Percentiles rank a stretch among this genome's conserved stretches.
Conservation (phyloP, 2,113 vertebrate species). For the Antechinus stuartii region DNA sequence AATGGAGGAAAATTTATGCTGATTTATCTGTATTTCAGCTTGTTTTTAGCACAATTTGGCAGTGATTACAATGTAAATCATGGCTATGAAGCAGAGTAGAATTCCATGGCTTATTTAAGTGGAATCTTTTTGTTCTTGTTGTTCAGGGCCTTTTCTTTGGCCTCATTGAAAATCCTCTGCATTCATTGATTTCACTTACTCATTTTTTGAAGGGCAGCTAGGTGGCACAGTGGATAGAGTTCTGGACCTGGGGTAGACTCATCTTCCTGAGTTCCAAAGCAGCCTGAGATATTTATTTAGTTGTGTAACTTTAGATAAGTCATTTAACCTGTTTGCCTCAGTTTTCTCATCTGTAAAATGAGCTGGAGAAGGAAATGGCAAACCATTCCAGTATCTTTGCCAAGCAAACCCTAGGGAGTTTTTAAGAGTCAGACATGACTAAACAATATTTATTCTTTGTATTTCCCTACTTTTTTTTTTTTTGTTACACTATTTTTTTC, state of each 20-base stretch:
- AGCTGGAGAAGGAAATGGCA: background rate
- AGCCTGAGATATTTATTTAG: background rate
- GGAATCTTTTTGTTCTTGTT: background rate
- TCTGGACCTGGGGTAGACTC: background rate
- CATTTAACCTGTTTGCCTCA: background rate
- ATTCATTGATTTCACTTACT: constrained; percentile 6
- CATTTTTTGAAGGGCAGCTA: background rate
- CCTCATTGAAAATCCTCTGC: background rate
- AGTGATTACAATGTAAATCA: background rate
- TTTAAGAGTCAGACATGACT: background rate
- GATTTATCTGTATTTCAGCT: constrained; percentile 14
- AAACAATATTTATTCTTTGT: background rate
- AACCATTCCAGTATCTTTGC: background rate
- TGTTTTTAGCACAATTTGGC: background rate
- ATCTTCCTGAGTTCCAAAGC: background rate
- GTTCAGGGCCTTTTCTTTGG: background rate
- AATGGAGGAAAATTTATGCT: background rate
- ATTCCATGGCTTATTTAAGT: no score
- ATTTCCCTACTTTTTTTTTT: background rate
- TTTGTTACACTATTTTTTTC: background rate
- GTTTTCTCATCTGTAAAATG: background rate
- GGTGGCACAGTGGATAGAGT: background rate
- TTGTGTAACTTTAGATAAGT: background rate
- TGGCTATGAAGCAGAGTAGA: background rate
- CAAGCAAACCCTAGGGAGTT: background rate